Evolutionary conservation across 2,888 invertebrate species (phyloP), one percentile per base, ranked within the genome.

Genomic region (Melinopterus prodromus): DNA sequence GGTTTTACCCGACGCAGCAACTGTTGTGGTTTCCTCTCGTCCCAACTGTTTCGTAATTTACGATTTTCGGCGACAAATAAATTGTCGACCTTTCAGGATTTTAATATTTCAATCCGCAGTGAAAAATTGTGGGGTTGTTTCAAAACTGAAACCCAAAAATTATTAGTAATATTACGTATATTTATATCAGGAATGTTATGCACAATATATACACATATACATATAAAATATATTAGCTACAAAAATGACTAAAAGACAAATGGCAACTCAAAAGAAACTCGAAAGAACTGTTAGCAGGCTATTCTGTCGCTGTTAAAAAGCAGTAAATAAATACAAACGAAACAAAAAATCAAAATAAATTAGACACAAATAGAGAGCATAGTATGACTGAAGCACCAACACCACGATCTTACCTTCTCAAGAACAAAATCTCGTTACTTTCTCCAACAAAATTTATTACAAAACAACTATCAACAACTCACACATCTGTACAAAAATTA

Each of bases 241-340:
- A 77, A 69, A 70, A 74, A 74, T 7, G 37, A 74, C 16, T 26
- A 26, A 72, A 72, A 35, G 5, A 15, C 16, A 74, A 74, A 72
- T 72, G 36, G 35, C 14, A 15, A 72, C 36, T 35, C 16, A 74
- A 74, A 26, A 36, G 74, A 36, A 14, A 69, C 69, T 9, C 2
- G 16, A 53, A 53, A 9, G 53, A 76, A 76, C 14, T 77, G 77
- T 77, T 77, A 78, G n/a, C 36, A 71, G 71, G 72, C 72, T 78
- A 78, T 78, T 78, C 78, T 72, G 78, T 78, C 71, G 26, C 38
- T 70, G 53, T 26, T 70, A 71, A 77, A 16, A 71, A 12, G 26
- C 71, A 37, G 26, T 16, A 72, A 78, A 35, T 16, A 78, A 78
- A 15, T 16, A n/a, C n/a, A 15, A 26, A 26, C 26, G 3, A 26